These are phyloP conservation scores for Sebastes fasciatus DNA, from an alignment of 2,113 vertebrate species.

Conservation along the genomic window DNA sequence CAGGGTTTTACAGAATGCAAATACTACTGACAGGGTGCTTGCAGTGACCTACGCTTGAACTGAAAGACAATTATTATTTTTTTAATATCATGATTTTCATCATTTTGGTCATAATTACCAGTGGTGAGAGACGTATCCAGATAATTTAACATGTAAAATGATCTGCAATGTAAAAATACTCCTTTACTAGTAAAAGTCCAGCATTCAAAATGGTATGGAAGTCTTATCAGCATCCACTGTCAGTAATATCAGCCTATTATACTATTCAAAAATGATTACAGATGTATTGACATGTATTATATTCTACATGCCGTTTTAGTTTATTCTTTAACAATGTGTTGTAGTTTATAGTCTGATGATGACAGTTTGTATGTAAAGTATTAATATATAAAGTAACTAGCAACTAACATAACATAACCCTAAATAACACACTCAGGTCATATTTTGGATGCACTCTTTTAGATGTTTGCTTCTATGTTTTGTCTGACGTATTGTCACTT, in stretches of 20 bases:
- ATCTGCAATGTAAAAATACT: not conserved
- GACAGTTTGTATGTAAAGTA: not conserved
- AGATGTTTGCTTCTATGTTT: not conserved
- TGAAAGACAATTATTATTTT: not conserved
- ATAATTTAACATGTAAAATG: not conserved
- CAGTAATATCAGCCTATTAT: not conserved
- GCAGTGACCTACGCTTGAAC: not conserved
- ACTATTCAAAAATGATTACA: not conserved
- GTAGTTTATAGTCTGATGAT: not conserved
- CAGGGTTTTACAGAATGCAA: slow-evolving; percentile 2
- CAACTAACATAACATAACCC: not conserved
- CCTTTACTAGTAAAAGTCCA: not conserved
- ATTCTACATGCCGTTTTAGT: not conserved
- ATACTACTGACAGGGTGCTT: not conserved
- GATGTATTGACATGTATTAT: not conserved
- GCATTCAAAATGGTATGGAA: not conserved
- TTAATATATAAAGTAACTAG: not conserved
- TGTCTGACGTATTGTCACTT: not conserved
- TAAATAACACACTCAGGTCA: not conserved
- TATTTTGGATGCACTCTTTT: not conserved
- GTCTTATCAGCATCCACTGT: not conserved
- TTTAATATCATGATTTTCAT: not conserved
- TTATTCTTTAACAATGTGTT: not conserved
- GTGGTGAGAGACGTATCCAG: not conserved
- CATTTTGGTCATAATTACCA: not conserved